Conservation (phyloP, 2,113 vertebrate species). For the Esox niger region DNA sequence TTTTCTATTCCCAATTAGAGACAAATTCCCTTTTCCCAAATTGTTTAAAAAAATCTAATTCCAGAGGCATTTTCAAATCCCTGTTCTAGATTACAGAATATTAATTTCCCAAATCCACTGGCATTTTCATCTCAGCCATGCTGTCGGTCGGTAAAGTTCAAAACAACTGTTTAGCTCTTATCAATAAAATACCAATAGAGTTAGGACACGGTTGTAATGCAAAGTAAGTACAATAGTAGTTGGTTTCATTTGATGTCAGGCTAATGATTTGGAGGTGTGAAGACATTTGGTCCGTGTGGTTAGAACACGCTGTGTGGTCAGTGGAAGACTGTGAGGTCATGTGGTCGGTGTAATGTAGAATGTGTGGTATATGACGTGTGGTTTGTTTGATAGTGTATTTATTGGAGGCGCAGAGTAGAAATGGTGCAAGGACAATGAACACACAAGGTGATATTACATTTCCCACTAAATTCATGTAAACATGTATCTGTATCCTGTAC, state of each 20-base stretch:
- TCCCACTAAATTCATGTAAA: background rate
- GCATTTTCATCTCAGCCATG: conserved; percentile 63
- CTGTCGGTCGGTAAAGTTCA: background rate
- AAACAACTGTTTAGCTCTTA: background rate
- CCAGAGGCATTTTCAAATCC: too few species aligned
- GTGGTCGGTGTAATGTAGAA: conserved; percentile 36
- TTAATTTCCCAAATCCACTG: too few species aligned
- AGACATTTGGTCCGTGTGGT: conserved; percentile 44
- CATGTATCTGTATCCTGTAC: too few species aligned
- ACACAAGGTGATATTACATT: conserved; percentile 19
- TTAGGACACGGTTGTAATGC: too few species aligned
- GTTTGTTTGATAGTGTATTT: conserved; percentile 29
- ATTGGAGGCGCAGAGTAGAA: conserved; percentile 7
- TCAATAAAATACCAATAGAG: background rate
- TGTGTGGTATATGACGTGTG: conserved; percentile 36
- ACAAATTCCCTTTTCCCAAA: too few species aligned
- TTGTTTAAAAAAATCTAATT: too few species aligned
- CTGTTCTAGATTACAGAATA: too few species aligned
- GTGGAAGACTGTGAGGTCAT: background rate
- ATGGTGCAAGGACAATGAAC: background rate
- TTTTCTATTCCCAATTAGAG: too few species aligned
- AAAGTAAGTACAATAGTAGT: background rate
- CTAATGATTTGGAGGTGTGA: conserved; percentile 37
- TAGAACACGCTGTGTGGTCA: conserved; percentile 1
- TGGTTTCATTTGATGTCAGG: background rate